Percentiles rank a stretch among this genome's conserved stretches.
Conservation (phyloP, 2,113 vertebrate species). For the Phoxinus phoxinus region DNA sequence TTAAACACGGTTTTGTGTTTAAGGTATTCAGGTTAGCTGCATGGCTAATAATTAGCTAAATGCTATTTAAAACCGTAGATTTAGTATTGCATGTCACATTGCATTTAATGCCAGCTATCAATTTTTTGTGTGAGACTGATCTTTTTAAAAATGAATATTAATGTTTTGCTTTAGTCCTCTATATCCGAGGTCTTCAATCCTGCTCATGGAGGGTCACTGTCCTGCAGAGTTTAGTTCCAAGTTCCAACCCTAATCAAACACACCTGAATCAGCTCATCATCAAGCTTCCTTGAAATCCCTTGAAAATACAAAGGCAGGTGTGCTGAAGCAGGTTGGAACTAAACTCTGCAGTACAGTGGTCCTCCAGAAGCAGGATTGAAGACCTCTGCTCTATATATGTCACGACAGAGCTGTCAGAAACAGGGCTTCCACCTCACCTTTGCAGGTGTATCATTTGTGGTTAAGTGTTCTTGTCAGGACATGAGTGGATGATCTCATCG, state of each 20-base stretch:
- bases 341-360: too few species aligned
- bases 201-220: too few species aligned
- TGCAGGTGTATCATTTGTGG: conserved; percentile 20
- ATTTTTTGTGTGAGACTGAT: neutral
- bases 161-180: neutral
- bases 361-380: too few species aligned
- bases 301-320: too few species aligned
- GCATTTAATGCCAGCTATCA: neutral
- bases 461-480: conserved; percentile 47
- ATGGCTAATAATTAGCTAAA: neutral
- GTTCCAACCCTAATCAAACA: too few species aligned
- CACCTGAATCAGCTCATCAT: too few species aligned
- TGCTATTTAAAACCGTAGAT: neutral
- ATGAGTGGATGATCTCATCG: conserved; percentile 55
- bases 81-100: neutral
- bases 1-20: neutral
- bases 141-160: too few species aligned
- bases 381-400: too few species aligned
- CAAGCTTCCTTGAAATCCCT: too few species aligned
- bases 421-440: conserved; percentile 9
- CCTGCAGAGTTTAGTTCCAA: too few species aligned
- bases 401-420: neutral
- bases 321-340: too few species aligned
- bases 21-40: neutral
- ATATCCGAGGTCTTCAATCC: too few species aligned